phyloP scores from a whole-genome alignment of 1,140 invertebrate species.

The Hylaeus volcanicus region DNA sequence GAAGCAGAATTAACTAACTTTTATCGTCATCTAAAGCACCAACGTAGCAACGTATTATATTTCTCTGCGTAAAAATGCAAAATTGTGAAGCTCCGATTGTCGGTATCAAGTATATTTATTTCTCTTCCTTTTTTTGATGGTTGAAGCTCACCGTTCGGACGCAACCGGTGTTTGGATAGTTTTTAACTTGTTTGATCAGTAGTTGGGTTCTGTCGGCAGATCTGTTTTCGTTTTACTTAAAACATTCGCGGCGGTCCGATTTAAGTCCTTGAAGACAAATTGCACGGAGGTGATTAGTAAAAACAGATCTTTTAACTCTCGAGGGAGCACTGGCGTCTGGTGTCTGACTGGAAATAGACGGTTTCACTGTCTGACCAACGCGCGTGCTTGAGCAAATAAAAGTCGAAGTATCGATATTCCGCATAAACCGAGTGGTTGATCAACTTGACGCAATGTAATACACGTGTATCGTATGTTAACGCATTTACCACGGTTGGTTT shows the following conservation, averaged over 20 bases:
- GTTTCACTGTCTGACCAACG: constrained; percentile 40
- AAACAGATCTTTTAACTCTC: constrained; percentile 51
- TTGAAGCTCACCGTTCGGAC: no score
- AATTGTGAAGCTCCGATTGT: no score
- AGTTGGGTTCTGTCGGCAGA: constrained; percentile 12
- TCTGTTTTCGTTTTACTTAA: constrained; percentile 23
- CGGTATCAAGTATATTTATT: no score
- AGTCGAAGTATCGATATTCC: neutral
- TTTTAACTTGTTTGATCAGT: constrained; percentile 5
- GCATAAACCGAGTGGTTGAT: neutral
- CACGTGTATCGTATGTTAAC: neutral
- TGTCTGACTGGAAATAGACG: constrained; percentile 46
- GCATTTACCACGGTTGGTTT: no score
- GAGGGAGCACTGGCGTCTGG: constrained; percentile 20
- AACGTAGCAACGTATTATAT: no score
- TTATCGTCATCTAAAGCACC: no score
- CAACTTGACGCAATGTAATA: neutral
- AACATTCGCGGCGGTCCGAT: constrained; percentile 12
- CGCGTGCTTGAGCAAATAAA: constrained; percentile 4
- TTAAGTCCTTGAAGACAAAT: constrained; percentile 6
- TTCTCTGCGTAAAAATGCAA: no score
- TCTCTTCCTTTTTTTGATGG: no score
- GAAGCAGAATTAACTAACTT: no score
- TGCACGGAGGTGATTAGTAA: constrained; percentile 12
- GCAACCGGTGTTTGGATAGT: neutral